Evolutionary conservation across 2,888 invertebrate genomes (phyloP).

Genomic region (Saturnia pavonia): DNA sequence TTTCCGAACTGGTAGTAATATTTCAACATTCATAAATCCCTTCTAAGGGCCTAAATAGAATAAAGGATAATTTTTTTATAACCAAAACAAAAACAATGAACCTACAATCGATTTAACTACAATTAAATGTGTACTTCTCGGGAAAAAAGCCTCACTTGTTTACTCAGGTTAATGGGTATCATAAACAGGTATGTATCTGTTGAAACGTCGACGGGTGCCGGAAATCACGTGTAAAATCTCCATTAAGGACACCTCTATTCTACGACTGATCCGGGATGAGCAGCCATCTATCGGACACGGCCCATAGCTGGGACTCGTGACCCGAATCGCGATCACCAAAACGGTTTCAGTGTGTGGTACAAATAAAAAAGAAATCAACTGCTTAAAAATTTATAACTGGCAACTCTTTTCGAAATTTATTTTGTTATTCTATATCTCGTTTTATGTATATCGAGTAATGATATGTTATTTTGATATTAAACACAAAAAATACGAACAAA

Average conservation of each 20-base stretch:
- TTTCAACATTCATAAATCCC: no score
- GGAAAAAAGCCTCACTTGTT: constrained; percentile 23
- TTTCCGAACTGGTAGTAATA: no score
- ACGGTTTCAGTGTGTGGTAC: constrained; percentile 41
- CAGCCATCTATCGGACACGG: constrained; percentile 72
- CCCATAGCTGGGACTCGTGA: constrained; percentile 69
- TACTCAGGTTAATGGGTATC: constrained; percentile 35
- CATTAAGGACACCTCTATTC: constrained; percentile 68
- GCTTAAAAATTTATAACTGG: neutral
- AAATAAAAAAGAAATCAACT: constrained; percentile 22
- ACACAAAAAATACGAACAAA: no score
- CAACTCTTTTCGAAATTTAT: neutral
- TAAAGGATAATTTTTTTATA: no score
- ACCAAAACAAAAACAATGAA: neutral
- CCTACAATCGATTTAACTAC: constrained; percentile 10
- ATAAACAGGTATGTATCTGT: constrained; percentile 56
- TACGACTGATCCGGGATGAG: constrained; percentile 75
- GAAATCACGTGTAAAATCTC: constrained; percentile 80
- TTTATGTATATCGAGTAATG: no score
- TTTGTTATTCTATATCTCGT: neutral
- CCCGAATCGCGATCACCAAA: constrained; percentile 62
- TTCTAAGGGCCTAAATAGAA: no score
- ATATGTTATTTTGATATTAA: no score
- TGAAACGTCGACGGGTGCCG: constrained; percentile 49
- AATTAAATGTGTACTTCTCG: neutral